These are phyloP conservation scores for Metallyticus violacea DNA, from an alignment of 2,888 invertebrate species.

Conservation along the genomic window DNA sequence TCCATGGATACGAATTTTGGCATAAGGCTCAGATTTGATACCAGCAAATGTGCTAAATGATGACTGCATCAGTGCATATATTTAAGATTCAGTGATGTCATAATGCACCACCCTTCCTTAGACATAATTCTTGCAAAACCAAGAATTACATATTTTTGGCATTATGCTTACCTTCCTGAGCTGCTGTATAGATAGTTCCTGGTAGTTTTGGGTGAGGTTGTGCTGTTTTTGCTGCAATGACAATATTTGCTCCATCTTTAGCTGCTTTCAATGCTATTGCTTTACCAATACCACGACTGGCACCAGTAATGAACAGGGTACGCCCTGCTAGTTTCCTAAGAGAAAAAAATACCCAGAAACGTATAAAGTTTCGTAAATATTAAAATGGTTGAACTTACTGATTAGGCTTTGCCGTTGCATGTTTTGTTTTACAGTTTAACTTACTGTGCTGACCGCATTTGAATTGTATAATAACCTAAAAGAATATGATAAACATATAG, in stretches of 20 bases:
- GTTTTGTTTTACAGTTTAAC: no score
- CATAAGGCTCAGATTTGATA: no score
- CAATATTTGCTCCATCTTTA: constrained; percentile 86
- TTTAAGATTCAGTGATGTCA: neutral
- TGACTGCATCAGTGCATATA: neutral
- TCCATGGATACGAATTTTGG: no score
- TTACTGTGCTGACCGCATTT: no score
- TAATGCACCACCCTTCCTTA: no score
- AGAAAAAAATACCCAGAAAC: neutral
- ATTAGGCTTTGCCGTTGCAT: no score
- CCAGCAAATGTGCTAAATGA: no score
- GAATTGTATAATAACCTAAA: no score
- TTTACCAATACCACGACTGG: constrained; percentile 94
- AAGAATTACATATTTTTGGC: neutral
- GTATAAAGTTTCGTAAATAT: neutral
- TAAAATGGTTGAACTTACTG: no score
- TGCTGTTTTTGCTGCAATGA: constrained; percentile 89
- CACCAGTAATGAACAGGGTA: constrained; percentile 93
- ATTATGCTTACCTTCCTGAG: constrained; percentile 72
- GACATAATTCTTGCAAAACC: no score
- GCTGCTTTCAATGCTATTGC: constrained; percentile 91
- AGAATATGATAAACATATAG: neutral
- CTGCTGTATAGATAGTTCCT: constrained; percentile 88
- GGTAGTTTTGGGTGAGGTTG: constrained; percentile 87
- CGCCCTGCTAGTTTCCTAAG: constrained; percentile 78